Conservation (phyloP, 2,888 invertebrate genomes). For the Ariolimax columbianus region DNA sequence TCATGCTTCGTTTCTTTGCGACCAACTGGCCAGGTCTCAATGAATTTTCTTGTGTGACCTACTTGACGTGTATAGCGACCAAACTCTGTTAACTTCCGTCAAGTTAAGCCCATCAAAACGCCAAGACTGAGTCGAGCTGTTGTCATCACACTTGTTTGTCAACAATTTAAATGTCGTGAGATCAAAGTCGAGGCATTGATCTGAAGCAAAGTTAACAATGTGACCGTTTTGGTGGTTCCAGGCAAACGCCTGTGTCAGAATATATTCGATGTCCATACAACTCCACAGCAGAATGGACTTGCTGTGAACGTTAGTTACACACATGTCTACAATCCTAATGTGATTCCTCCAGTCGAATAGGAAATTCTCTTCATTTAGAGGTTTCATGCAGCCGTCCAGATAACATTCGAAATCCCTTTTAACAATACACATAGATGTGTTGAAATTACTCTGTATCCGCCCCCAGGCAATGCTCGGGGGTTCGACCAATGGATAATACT, state of each 20-base stretch:
- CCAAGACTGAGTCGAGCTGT: not conserved
- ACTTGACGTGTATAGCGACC: not conserved
- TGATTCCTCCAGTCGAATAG: slow-evolving; percentile 13
- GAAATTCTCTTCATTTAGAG: not conserved
- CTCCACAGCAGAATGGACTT: too few relatives aligned
- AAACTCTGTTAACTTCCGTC: not conserved
- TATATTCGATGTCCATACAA: not conserved
- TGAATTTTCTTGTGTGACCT: not conserved
- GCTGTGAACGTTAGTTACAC: not conserved
- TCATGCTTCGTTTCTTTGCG: too few relatives aligned
- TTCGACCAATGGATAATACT: slow-evolving; percentile 5
- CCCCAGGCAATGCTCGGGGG: slow-evolving; percentile 28
- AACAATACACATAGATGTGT: slow-evolving; percentile 6
- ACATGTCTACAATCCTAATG: not conserved
- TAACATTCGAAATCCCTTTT: not conserved
- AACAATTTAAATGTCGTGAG: not conserved
- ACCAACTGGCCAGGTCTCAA: too few relatives aligned
- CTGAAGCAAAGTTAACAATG: not conserved
- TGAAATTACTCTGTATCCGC: not conserved
- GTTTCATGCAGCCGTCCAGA: not conserved
- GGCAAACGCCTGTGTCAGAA: not conserved
- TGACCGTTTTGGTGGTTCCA: slow-evolving; percentile 20
- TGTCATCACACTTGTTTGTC: not conserved
- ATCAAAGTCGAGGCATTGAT: not conserved
- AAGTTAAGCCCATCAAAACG: not conserved